Conservation (phyloP, 2,888 invertebrate genomes). For the Hypolimnas misippus region DNA sequence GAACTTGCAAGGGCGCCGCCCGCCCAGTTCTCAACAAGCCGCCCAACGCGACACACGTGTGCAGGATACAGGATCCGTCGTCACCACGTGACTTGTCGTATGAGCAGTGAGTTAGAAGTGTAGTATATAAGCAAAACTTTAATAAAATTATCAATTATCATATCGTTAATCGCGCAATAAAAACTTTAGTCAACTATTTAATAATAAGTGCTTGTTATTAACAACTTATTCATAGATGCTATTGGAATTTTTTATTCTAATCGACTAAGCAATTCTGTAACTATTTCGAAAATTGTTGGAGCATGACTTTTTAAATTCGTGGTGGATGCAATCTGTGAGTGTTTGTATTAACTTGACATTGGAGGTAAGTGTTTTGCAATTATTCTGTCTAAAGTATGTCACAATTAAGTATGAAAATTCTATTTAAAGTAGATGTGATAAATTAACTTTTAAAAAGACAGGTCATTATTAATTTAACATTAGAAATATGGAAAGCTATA, state of each 20-base stretch:
- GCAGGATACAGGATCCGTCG: background rate
- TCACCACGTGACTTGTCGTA: slow-evolving; percentile 32
- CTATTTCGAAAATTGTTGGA: background rate
- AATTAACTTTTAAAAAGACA: no score
- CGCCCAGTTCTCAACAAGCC: slow-evolving; percentile 76
- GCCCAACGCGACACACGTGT: slow-evolving; percentile 66
- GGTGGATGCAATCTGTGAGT: background rate
- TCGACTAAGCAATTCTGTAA: background rate
- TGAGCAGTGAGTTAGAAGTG: slow-evolving; percentile 34
- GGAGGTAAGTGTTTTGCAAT: slow-evolving; percentile 3
- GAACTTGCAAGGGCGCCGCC: slow-evolving; percentile 77
- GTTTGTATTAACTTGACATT: background rate
- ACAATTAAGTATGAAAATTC: background rate
- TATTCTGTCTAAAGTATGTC: background rate
- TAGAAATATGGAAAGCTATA: no score
- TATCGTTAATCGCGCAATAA: background rate
- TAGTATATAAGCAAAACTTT: slow-evolving; percentile 13
- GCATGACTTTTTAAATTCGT: background rate
- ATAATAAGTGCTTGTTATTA: slow-evolving; percentile 9
- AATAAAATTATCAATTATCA: slow-evolving; percentile 10
- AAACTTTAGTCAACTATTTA: background rate
- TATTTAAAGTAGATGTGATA: no score
- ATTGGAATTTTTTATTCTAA: background rate
- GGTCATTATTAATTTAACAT: no score
- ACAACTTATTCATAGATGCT: background rate